Evolutionary conservation across 2,797 vertebrate genomes (phyloP).

Genomic region (Tokudaia tokunoshimensis): DNA sequence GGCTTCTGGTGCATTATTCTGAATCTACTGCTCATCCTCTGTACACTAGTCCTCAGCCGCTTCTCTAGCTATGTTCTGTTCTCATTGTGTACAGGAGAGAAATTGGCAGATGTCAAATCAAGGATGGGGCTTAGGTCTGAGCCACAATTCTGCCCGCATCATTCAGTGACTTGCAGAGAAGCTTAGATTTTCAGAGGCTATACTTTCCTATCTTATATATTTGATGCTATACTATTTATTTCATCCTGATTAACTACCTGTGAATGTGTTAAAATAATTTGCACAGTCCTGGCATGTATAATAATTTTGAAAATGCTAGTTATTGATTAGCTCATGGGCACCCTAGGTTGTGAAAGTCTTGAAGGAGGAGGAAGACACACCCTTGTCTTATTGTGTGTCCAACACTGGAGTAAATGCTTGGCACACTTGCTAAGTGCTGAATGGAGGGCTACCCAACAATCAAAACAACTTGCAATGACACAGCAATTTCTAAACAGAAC

Average conservation of each 20-base stretch:
- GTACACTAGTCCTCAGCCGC: not conserved
- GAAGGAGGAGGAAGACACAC: not conserved
- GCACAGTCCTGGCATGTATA: not conserved
- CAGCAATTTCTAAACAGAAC: not conserved
- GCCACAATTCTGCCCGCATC: not conserved
- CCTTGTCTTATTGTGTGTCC: not conserved
- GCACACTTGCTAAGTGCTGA: not conserved
- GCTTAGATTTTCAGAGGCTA: not conserved
- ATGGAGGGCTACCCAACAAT: not conserved
- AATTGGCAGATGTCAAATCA: not conserved
- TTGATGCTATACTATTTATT: not conserved
- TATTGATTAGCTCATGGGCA: not conserved
- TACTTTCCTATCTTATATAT: constrained; percentile 2
- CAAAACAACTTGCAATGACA: not conserved
- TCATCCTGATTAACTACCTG: not conserved
- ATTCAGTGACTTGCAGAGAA: not conserved
- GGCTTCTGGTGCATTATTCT: not conserved
- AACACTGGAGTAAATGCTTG: not conserved
- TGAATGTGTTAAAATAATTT: not conserved
- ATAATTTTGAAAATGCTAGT: not conserved
- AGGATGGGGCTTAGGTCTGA: not conserved
- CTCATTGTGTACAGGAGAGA: not conserved
- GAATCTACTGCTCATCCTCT: not conserved
- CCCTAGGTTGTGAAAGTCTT: not conserved
- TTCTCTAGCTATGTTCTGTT: not conserved